Evolutionary conservation across 1,140 invertebrate genomes (phyloP), one percentile per base, ranked within the genome.

Genomic region (Bicyclus anynana): DNA sequence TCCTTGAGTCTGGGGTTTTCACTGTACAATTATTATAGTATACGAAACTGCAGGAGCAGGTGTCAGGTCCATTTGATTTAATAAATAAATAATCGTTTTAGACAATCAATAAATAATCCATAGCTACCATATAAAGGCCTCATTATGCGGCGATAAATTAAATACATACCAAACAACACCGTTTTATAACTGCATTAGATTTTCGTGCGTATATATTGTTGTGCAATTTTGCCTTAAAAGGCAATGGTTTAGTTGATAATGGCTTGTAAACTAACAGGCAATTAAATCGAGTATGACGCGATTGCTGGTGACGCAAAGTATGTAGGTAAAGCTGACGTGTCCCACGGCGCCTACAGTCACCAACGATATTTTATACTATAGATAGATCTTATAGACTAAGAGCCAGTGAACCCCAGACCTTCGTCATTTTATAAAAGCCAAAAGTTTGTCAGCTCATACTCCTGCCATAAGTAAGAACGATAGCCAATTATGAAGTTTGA

Each of bases 251-350:
- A 14, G 13, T 9, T 40, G 37, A 40, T 40, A 40, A 17, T 17
- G 37, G 37, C 37, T 17, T 14, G 23, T 23, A 20, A n/a, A 14
- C 20, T 56, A 48, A 49, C 21, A 48, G 21, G 46, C 53, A 44
- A 53, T 44, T 53, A 53, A 16, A 14, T 14, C 26, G 9, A 21
- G 26, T 23, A 46, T 33, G 52, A 54, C 29, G 42, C 53, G 38
- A 38, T 53, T 13, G 38, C 17, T 54, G 26, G 13, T 48, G 46
- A 48, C 46, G 46, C 26, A 23, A 23, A 14, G 18, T 13, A 48
- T 26, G 10, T 13, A 47, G 7, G 21, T 9, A 48, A 48, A 13
- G 27, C 23, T 48, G 46, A 48, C 46, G 46, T 48, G 46, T 2
- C 14, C 46, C 14, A 26, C 13, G 5, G 13, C n/a, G 6, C 37